Percentiles rank a stretch among this genome's conserved stretches.
Conservation (phyloP, 2,113 vertebrate species). For the Chaetops frenatus region DNA sequence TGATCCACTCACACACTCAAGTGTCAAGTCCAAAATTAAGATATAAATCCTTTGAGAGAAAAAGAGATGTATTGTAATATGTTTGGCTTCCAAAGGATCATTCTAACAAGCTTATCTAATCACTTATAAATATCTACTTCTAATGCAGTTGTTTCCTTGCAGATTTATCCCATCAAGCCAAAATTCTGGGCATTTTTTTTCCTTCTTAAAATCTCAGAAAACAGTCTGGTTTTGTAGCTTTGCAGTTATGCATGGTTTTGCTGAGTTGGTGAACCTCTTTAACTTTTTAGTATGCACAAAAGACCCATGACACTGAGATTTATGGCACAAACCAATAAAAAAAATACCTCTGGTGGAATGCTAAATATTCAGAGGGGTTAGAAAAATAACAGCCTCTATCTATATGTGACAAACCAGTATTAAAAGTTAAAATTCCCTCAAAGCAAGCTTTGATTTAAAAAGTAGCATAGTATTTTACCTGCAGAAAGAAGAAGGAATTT, state of each 20-base stretch:
- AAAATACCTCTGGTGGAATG: neutral
- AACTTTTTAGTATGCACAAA: neutral
- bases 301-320: neutral
- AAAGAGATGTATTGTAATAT: neutral
- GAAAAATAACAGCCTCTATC: neutral
- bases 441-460: neutral
- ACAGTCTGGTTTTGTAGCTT: neutral
- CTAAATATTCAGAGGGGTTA: slow-evolving; percentile 24
- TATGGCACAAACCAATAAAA: slow-evolving; percentile 2
- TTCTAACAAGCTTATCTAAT: neutral
- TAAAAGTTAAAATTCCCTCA: neutral
- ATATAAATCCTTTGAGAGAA: neutral
- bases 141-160: neutral
- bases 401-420: neutral
- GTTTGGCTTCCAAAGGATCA: neutral
- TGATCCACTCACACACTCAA: neutral
- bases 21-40: neutral
- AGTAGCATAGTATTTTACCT: neutral
- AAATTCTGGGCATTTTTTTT: neutral
- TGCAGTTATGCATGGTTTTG: neutral
- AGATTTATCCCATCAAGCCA: neutral
- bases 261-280: neutral
- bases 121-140: neutral
- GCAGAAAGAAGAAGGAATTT: neutral
- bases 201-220: neutral